phyloP scores from a whole-genome alignment of 2,797 vertebrate species.

The Glyptemys insculpta region DNA sequence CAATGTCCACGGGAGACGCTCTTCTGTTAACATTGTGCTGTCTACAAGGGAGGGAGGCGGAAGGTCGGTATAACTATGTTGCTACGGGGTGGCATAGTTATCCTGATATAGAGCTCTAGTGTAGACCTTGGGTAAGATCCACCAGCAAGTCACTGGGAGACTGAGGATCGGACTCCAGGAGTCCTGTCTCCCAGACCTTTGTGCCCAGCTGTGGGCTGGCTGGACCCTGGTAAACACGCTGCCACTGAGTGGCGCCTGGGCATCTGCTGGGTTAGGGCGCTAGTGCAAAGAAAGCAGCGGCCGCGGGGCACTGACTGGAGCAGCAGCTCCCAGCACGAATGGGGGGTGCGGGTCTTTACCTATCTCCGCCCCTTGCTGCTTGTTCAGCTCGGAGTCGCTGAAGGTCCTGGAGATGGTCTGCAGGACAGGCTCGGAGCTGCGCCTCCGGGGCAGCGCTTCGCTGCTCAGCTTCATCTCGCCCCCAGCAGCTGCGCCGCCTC shows the following conservation, averaged over 20 bases:
- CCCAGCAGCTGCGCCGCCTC: background rate
- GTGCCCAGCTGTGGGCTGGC: background rate
- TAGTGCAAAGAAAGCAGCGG: no score
- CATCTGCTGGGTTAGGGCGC: no score
- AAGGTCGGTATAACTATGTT: no score
- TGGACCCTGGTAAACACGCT: background rate
- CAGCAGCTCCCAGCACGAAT: no score
- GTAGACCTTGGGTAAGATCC: no score
- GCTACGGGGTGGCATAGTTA: no score
- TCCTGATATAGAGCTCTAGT: no score
- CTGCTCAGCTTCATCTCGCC: conserved; percentile 41
- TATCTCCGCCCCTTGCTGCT: background rate
- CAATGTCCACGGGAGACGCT: background rate
- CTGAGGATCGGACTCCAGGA: background rate
- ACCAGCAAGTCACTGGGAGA: no score
- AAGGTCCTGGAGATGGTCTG: background rate
- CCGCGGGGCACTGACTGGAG: no score
- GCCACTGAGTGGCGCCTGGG: no score
- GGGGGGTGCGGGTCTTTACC: background rate
- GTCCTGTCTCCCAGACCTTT: background rate
- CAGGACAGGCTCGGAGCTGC: background rate
- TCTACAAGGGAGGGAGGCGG: no score
- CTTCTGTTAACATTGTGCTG: no score
- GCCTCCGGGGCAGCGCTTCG: background rate
- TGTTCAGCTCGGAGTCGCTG: background rate